phyloP scores from a whole-genome alignment of 2,888 invertebrate species.

The Luperina testacea region DNA sequence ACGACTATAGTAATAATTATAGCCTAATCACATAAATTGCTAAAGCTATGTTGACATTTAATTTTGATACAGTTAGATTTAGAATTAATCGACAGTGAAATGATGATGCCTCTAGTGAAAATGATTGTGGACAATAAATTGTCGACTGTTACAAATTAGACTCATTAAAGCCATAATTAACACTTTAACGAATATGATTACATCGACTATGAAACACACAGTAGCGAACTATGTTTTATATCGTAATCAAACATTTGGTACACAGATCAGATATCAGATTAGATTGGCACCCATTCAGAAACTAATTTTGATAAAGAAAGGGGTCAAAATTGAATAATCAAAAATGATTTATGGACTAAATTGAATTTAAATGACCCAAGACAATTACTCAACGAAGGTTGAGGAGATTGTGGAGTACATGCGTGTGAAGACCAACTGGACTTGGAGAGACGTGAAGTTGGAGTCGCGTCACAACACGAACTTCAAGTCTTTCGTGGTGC shows the following conservation, averaged over 20 bases:
- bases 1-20: background rate
- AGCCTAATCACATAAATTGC: background rate
- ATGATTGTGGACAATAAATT: background rate
- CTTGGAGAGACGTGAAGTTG: too few relatives aligned
- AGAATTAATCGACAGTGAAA: conserved; percentile 6
- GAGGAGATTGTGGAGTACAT: too few relatives aligned
- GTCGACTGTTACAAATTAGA: conserved; percentile 9
- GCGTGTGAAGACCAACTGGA: too few relatives aligned
- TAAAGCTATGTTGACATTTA: background rate
- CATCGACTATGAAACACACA: conserved; percentile 24
- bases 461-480: too few relatives aligned
- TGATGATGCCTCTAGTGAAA: background rate
- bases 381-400: background rate
- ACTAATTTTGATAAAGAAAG: background rate
- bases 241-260: conserved; percentile 27
- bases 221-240: conserved; percentile 8
- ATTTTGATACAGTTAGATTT: background rate
- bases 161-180: conserved; percentile 11
- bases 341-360: background rate
- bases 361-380: background rate
- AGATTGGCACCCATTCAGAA: background rate
- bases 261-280: conserved; percentile 12
- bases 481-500: too few relatives aligned
- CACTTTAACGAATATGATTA: background rate
- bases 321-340: background rate